A percentile compares a stretch with the other conserved stretches of the same genome.
Conservation (phyloP, 1,140 invertebrate species). For the Drosophila rufa region DNA sequence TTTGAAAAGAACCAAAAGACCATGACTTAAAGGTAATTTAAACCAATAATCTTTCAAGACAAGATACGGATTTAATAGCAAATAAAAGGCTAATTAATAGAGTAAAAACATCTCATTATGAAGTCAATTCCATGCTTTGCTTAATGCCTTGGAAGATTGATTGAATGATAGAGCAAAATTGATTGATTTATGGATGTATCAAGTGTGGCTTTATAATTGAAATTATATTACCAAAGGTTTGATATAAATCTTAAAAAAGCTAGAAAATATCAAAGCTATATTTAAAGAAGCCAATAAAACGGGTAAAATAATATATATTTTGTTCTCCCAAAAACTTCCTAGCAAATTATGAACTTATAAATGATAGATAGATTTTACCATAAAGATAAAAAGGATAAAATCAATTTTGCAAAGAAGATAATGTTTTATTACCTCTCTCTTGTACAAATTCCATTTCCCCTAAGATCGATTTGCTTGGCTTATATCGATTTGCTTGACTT, state of each 20-base stretch:
- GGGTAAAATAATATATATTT: too few species aligned
- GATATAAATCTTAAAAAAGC: too few species aligned
- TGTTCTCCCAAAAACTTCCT: background rate
- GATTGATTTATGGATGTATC: too few species aligned
- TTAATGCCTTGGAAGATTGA: background rate
- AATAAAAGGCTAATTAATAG: too few species aligned
- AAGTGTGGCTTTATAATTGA: too few species aligned
- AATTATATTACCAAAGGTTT: too few species aligned
- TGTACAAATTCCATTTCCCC: background rate
- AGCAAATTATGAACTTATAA: background rate
- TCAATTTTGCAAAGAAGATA: background rate
- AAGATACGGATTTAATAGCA: background rate
- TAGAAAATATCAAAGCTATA: too few species aligned
- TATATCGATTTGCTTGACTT: background rate
- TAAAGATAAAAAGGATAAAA: background rate
- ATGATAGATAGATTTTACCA: background rate
- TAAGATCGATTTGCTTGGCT: background rate
- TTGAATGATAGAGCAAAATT: background rate
- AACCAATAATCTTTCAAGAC: too few species aligned
- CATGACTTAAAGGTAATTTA: too few species aligned
- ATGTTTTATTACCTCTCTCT: background rate
- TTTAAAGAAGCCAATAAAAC: too few species aligned
- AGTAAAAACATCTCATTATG: background rate
- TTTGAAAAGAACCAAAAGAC: too few species aligned
- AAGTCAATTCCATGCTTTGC: too few species aligned